Conservation (phyloP, 2,797 vertebrate genomes). For the Myotis myotis region DNA sequence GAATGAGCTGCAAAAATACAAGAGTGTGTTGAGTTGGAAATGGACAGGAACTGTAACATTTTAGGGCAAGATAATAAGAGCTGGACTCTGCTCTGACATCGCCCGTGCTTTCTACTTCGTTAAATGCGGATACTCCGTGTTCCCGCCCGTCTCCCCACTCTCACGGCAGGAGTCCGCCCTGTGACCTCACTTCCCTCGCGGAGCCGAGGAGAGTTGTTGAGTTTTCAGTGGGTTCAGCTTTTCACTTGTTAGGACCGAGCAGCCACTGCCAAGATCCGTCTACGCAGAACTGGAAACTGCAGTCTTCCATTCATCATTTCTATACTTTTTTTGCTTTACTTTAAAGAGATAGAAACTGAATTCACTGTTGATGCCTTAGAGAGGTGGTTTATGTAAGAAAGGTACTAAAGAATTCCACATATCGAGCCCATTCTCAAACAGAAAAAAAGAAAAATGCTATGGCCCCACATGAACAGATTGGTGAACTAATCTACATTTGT, state of each 20-base stretch:
- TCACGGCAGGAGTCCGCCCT: neutral
- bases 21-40: neutral
- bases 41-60: neutral
- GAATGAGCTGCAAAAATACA: neutral
- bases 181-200: neutral
- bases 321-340: neutral
- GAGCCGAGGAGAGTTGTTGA: neutral
- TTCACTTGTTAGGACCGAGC: neutral
- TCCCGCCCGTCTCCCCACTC: neutral
- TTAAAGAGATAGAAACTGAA: neutral
- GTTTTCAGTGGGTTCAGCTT: neutral
- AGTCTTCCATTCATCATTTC: neutral
- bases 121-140: neutral
- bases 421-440: neutral
- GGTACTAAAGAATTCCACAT: neutral
- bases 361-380: neutral
- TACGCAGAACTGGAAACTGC: neutral
- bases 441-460: neutral
- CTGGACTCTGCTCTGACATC: neutral
- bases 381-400: neutral
- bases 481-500: slow-evolving; percentile 9
- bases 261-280: neutral
- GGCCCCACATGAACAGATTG: neutral
- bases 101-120: neutral
- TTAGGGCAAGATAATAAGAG: neutral